Evolutionary conservation across 2,113 vertebrate species (phyloP), one percentile per base, ranked within the genome.

Genomic region (Romanogobio albipinnatus): DNA sequence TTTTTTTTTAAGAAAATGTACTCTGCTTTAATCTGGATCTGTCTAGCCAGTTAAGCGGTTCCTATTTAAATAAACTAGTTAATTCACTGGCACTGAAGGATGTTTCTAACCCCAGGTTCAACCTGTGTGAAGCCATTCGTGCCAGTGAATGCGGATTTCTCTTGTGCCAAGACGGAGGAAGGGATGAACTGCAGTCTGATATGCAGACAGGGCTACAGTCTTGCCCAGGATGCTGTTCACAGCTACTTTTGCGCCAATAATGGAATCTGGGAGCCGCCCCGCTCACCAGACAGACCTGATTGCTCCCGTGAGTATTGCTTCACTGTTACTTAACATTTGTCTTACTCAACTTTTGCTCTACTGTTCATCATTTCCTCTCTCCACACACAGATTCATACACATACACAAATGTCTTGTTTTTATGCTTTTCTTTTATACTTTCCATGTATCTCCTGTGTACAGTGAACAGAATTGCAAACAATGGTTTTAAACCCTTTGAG

Each of bases 401-500:
- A 43, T 39, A 58, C 53, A 45, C 9, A 45, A 36, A 62, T 26
- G 1, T 70, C 7, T 39, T 39, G 70, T 15, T 77, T 53, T 8
- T 19, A 26, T 56, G 15, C 14, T 62, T 82, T 47, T 24, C 19
- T 64, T 39, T 26, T 17, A 68, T 88, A 9, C 29, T 56, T 83
- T 11, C 58, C 22, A 26, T 86, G 11, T 45, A 5, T 70, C 91
- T 93, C 94, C 88, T 84, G 1, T 79, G 68, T 58, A 0, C 91
- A 99, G 98, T 96, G 91, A 99, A 98, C 90, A 96, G 98, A 64
- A 94, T 98, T 80, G 98, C 98, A 82, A 99, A 99, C 92, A 96
- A 97, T 6, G 98, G 98, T 1, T 96, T 96, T 89, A 99, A 99
- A 86, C 97, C 97, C 9, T 99, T 99, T 91, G 98, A 99, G 92